Conservation (phyloP, 2,888 invertebrate species). For the Stenodema calcarata region DNA sequence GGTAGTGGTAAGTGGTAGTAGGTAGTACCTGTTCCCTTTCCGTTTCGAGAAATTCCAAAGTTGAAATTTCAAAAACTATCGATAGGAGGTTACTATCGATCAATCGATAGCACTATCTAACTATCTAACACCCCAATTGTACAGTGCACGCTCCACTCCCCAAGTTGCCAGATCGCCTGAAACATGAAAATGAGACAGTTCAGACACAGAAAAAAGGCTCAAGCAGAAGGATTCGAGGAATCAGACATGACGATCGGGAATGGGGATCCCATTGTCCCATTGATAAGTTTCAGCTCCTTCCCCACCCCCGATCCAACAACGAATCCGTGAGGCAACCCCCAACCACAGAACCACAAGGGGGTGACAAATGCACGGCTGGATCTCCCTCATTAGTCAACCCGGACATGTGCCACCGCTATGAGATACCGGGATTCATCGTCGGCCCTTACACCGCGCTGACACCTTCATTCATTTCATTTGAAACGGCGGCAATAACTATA, state of each 20-base stretch:
- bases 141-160: neutral
- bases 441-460: conserved; percentile 45
- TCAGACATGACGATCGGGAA: conserved; percentile 31
- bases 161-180: neutral
- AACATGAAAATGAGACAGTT: conserved; percentile 35
- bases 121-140: neutral
- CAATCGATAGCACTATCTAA: too few species aligned
- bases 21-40: too few species aligned
- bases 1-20: too few species aligned
- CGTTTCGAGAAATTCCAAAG: too few species aligned
- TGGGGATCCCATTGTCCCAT: conserved; percentile 39
- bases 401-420: conserved; percentile 48
- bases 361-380: conserved; percentile 42
- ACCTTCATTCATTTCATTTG: conserved; percentile 49
- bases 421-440: conserved; percentile 47
- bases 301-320: neutral
- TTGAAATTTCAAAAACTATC: too few species aligned
- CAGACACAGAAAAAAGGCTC: neutral
- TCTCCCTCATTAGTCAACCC: conserved; percentile 44
- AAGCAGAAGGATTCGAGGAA: neutral
- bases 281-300: conserved; percentile 29
- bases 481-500: conserved; percentile 44
- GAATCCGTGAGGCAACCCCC: neutral
- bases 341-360: neutral
- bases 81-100: too few species aligned